Evolutionary conservation across 2,888 invertebrate genomes (phyloP).

Genomic region (Erebia palarica): DNA sequence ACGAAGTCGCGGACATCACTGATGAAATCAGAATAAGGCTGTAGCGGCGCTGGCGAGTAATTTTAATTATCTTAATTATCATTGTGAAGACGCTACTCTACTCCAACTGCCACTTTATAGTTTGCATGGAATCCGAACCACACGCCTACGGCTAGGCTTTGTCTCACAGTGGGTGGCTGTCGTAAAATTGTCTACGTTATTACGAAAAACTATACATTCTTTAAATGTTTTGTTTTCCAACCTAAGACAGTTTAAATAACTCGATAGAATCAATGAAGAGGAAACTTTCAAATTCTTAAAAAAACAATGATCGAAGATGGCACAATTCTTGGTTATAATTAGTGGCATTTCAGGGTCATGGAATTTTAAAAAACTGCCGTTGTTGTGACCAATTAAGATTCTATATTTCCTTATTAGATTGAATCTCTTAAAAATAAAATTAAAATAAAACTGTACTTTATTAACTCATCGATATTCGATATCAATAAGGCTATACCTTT

Average conservation of each 20-base stretch:
- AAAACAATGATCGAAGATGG: background rate
- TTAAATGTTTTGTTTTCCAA: too few species aligned
- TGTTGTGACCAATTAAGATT: too few species aligned
- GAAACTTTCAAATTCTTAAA: background rate
- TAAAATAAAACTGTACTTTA: too few species aligned
- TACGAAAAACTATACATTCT: background rate
- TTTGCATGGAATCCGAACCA: background rate
- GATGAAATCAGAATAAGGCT: background rate
- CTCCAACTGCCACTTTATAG: background rate
- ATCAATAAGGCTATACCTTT: too few species aligned
- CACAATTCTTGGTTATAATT: too few species aligned
- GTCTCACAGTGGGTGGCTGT: background rate
- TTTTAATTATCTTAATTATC: constrained; percentile 4
- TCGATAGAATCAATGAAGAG: background rate
- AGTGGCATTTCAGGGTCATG: too few species aligned
- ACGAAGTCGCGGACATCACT: too few species aligned
- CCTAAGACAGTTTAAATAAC: background rate
- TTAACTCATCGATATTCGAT: too few species aligned
- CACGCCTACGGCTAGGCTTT: background rate
- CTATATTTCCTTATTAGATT: too few species aligned
- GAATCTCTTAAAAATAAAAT: too few species aligned
- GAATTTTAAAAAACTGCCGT: too few species aligned
- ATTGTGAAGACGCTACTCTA: background rate
- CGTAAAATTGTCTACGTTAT: background rate
- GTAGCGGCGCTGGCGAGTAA: background rate